A percentile compares a stretch with the other conserved stretches of the same genome.
These are phyloP conservation scores for Leucozona laternaria DNA, from an alignment of 2,888 invertebrate genomes.

Conservation along the genomic window DNA sequence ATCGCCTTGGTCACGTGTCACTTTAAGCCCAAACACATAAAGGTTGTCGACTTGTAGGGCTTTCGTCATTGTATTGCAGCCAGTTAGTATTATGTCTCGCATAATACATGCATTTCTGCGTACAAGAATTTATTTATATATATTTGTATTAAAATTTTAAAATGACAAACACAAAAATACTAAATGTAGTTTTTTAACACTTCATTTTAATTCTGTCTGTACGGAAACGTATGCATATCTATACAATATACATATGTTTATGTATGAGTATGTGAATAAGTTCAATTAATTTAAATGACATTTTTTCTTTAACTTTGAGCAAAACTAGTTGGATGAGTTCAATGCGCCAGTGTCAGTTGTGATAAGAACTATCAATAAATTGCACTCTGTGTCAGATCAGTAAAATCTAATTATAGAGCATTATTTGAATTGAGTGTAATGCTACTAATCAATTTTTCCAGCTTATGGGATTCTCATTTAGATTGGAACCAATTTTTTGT, in stretches of 20 bases:
- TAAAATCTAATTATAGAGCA: conserved; percentile 53
- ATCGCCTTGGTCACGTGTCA: conserved; percentile 35
- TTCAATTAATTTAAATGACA: not conserved
- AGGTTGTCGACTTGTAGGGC: not conserved
- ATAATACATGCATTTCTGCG: not conserved
- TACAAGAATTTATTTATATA: not conserved
- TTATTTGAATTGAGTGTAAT: conserved; percentile 49
- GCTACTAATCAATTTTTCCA: conserved; percentile 51
- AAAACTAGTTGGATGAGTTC: conserved; percentile 5
- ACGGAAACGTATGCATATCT: too few relatives aligned
- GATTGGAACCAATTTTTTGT: not conserved
- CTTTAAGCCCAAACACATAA: conserved; percentile 36
- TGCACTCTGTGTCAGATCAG: not conserved
- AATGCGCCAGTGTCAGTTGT: not conserved
- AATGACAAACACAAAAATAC: not conserved
- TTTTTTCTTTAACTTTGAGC: not conserved
- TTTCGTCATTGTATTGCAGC: not conserved
- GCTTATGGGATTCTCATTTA: conserved; percentile 34
- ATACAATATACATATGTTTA: too few relatives aligned
- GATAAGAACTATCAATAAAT: conserved; percentile 39
- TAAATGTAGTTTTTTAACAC: not conserved
- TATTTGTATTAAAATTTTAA: not conserved
- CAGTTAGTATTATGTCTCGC: not conserved
- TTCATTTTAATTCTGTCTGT: too few relatives aligned
- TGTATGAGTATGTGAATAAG: too few relatives aligned